Evolutionary conservation across 2,797 vertebrate genomes (phyloP).

Genomic region (Scomberomorus guttatus): DNA sequence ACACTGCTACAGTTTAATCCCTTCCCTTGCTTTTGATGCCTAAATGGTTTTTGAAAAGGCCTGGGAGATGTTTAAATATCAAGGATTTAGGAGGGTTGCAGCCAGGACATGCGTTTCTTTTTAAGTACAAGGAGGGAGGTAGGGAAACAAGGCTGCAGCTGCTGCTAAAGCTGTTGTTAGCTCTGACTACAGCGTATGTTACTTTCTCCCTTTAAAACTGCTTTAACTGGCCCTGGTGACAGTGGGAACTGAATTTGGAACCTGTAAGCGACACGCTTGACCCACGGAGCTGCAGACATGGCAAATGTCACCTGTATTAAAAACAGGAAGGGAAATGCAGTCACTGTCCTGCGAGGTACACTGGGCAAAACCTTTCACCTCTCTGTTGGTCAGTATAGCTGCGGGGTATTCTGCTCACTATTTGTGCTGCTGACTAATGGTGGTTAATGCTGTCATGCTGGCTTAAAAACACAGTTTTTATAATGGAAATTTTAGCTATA

Average conservation of each 20-base stretch:
- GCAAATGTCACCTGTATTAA: not conserved
- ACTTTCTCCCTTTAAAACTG: constrained; percentile 17
- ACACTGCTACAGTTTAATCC: constrained; percentile 65
- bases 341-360: constrained; percentile 7
- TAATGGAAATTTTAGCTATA: constrained; percentile 31
- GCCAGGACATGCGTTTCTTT: constrained; percentile 69
- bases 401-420: not conserved
- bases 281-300: not conserved
- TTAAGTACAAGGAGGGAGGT: constrained; percentile 50
- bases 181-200: constrained; percentile 19
- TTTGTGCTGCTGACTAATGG: constrained; percentile 51
- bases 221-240: constrained; percentile 20
- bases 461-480: constrained; percentile 24
- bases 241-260: constrained; percentile 23
- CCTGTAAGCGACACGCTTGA: constrained; percentile 12
- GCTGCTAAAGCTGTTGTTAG: constrained; percentile 30
- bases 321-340: constrained; percentile 5
- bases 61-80: constrained; percentile 73
- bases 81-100: constrained; percentile 54
- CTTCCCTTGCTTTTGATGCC: constrained; percentile 65
- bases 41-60: constrained; percentile 71
- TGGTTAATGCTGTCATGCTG: constrained; percentile 55
- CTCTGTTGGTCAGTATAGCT: constrained; percentile 23
- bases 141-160: constrained; percentile 45
- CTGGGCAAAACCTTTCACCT: constrained; percentile 22